Conservation (phyloP, 2,888 invertebrate species). For the Pyrrhia umbra region DNA sequence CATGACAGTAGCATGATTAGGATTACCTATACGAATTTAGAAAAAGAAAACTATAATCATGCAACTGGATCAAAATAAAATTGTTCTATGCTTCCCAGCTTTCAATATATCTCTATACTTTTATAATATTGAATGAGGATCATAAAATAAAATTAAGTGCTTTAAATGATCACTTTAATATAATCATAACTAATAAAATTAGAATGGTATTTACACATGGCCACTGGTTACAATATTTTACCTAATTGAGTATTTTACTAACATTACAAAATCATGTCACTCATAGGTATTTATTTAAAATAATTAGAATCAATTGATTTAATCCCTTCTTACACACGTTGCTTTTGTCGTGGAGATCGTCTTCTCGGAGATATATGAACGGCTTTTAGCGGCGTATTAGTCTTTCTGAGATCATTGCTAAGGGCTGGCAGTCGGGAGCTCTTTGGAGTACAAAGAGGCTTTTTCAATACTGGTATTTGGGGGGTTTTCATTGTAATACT, state of each 20-base stretch:
- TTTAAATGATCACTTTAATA: slow-evolving; percentile 46
- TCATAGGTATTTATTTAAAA: slow-evolving; percentile 55
- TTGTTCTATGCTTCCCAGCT: no score
- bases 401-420: slow-evolving; percentile 81
- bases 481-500: slow-evolving; percentile 73
- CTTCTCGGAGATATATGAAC: slow-evolving; percentile 85
- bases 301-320: slow-evolving; percentile 38
- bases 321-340: slow-evolving; percentile 57
- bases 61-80: no score
- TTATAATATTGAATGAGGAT: no score
- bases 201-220: slow-evolving; percentile 79
- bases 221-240: slow-evolving; percentile 73
- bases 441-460: slow-evolving; percentile 90
- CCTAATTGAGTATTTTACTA: slow-evolving; percentile 57
- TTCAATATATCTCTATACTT: no score
- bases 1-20: no score
- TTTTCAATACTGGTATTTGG: slow-evolving; percentile 90
- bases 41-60: no score
- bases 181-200: slow-evolving; percentile 65
- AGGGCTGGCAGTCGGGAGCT: slow-evolving; percentile 85
- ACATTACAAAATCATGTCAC: slow-evolving; percentile 59
- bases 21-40: no score
- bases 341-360: slow-evolving; percentile 82
- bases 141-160: slow-evolving; percentile 13
- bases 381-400: slow-evolving; percentile 90